Evolutionary conservation across 2,888 invertebrate genomes (phyloP).

Genomic region (Platynereis dumerilii): DNA sequence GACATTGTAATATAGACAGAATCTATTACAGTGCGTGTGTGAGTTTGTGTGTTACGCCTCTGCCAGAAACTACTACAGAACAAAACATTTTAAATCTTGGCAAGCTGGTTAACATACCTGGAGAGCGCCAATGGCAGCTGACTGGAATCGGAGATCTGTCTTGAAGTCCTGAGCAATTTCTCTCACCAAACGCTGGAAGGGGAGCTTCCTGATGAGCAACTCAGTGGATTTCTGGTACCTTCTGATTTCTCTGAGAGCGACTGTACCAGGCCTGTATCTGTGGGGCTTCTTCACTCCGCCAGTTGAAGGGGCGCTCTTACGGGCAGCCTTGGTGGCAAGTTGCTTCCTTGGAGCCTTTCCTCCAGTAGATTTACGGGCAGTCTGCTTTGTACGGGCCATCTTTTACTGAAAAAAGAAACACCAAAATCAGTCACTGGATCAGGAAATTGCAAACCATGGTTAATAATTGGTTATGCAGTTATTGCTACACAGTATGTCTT

Average conservation of each 20-base stretch:
- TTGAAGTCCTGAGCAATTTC: constrained; percentile 65
- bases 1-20: no score
- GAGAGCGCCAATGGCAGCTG: constrained; percentile 63
- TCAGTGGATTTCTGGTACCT: constrained; percentile 64
- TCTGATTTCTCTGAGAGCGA: constrained; percentile 63
- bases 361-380: constrained; percentile 64
- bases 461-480: no score
- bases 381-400: constrained; percentile 65
- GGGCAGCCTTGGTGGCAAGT: constrained; percentile 63
- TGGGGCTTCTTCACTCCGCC: constrained; percentile 65
- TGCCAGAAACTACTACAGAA: no score
- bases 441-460: no score
- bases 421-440: no score
- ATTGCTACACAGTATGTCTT: no score
- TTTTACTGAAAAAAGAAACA: neutral
- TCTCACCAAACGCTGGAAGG: constrained; percentile 63
- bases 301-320: constrained; percentile 63
- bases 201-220: constrained; percentile 62
- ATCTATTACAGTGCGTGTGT: no score
- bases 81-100: no score
- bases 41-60: no score
- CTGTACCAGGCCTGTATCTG: constrained; percentile 64
- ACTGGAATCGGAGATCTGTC: constrained; percentile 63
- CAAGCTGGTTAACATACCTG: no score
- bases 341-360: constrained; percentile 64